Evolutionary conservation across 2,888 invertebrate genomes (phyloP).

Genomic region (Ditylenchus weischeri): DNA sequence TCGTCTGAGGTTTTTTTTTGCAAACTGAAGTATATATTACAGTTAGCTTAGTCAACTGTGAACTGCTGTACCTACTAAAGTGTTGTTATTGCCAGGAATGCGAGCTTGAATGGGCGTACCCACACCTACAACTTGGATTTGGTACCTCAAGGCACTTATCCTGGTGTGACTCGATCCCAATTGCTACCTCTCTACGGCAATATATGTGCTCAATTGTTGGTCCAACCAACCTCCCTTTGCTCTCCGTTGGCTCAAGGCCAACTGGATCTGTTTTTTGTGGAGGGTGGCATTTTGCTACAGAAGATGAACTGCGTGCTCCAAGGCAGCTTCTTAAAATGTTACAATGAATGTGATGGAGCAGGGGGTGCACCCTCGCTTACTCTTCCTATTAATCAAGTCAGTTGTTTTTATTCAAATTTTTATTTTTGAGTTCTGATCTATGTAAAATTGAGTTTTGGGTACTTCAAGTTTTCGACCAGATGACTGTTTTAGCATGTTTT

Average conservation of each 20-base stretch:
- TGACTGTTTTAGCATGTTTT: too few relatives aligned
- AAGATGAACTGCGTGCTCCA: slow-evolving; percentile 29
- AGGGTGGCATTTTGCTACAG: slow-evolving; percentile 33
- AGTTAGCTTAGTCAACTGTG: not conserved
- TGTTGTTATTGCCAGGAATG: slow-evolving; percentile 3
- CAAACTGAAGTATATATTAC: too few relatives aligned
- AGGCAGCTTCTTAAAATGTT: slow-evolving; percentile 30
- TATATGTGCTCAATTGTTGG: slow-evolving; percentile 27
- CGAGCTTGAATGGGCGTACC: slow-evolving; percentile 14
- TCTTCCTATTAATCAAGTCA: slow-evolving; percentile 27
- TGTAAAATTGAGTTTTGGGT: too few relatives aligned
- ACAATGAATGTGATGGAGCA: slow-evolving; percentile 19
- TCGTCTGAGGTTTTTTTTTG: not conserved
- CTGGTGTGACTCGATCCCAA: slow-evolving; percentile 18
- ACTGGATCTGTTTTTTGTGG: slow-evolving; percentile 30
- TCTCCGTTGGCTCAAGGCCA: slow-evolving; percentile 32
- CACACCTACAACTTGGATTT: slow-evolving; percentile 21
- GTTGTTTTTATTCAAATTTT: too few relatives aligned
- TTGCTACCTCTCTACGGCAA: slow-evolving; percentile 32
- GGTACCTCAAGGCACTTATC: slow-evolving; percentile 13
- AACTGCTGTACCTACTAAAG: not conserved
- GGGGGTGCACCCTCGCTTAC: slow-evolving; percentile 17
- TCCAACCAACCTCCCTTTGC: slow-evolving; percentile 28
- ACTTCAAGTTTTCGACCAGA: too few relatives aligned
- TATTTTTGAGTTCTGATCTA: too few relatives aligned